These are phyloP conservation scores for Drosophila kurseongensis DNA, from an alignment of 1,140 invertebrate genomes.

Conservation along the genomic window DNA sequence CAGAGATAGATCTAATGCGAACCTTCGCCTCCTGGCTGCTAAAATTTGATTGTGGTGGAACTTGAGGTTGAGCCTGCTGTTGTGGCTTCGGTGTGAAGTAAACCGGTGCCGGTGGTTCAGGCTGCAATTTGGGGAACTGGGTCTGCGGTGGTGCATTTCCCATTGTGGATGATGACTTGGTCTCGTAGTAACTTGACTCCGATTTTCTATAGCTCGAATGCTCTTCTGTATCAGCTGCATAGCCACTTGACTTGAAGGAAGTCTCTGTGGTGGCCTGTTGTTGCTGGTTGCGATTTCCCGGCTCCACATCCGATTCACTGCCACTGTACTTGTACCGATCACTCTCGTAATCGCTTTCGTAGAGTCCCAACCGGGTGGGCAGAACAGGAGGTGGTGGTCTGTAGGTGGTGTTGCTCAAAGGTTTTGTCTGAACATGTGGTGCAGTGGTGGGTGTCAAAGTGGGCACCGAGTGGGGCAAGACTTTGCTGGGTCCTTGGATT, in stretches of 20 bases:
- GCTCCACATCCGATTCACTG: conserved; percentile 88
- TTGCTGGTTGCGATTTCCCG: conserved; percentile 86
- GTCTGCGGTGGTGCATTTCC: conserved; percentile 6
- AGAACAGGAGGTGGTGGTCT: conserved; percentile 86
- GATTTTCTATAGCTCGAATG: conserved; percentile 80
- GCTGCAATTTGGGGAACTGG: conserved; percentile 32
- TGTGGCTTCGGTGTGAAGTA: conserved; percentile 50
- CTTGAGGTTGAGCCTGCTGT: conserved; percentile 15
- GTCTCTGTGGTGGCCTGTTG: conserved; percentile 52
- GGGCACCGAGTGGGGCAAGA: conserved; percentile 85
- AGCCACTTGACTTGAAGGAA: conserved; percentile 87
- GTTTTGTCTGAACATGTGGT: conserved; percentile 5
- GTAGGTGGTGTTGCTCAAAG: conserved; percentile 23
- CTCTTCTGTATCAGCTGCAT: conserved; percentile 90
- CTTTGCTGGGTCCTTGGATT: conserved; percentile 85
- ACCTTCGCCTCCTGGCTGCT: conserved; percentile 81
- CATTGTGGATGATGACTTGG: conserved; percentile 50
- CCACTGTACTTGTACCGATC: conserved; percentile 89
- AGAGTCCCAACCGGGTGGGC: conserved; percentile 88
- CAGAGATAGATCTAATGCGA: conserved; percentile 56
- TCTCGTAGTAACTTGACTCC: conserved; percentile 68
- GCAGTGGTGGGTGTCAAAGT: conserved; percentile 60
- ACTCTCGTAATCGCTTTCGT: conserved; percentile 90
- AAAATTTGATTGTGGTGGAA: conserved; percentile 26
- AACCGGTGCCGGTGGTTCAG: conserved; percentile 58